These are phyloP conservation scores for Vanessa tameamea DNA, from an alignment of 1,140 invertebrate genomes.

Conservation along the genomic window DNA sequence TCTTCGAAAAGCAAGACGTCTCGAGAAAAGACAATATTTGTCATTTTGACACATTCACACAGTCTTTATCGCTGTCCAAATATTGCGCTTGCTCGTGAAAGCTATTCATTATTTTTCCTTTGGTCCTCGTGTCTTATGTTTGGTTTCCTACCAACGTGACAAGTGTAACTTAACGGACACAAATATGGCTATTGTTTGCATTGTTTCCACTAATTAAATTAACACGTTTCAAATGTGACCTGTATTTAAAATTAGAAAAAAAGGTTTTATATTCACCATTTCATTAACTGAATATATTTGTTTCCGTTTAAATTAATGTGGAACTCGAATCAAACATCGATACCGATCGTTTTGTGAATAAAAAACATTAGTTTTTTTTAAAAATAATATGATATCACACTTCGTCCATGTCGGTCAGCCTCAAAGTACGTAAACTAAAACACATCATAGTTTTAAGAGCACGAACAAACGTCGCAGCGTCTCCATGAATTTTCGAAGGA, in stretches of 20 bases:
- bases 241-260: not conserved
- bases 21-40: slow-evolving; percentile 72
- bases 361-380: not conserved
- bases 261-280: not conserved
- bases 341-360: not conserved
- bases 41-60: slow-evolving; percentile 80
- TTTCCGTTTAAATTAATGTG: no score
- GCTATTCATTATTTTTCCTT: slow-evolving; percentile 71
- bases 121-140: slow-evolving; percentile 60
- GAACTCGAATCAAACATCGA: not conserved
- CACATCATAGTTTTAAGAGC: slow-evolving; percentile 51
- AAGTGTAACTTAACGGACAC: slow-evolving; percentile 72
- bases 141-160: slow-evolving; percentile 75
- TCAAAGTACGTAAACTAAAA: slow-evolving; percentile 43
- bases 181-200: slow-evolving; percentile 64
- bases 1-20: slow-evolving; percentile 43
- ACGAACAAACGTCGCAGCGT: slow-evolving; percentile 46
- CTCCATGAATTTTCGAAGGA: slow-evolving; percentile 70
- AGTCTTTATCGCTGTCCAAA: slow-evolving; percentile 76
- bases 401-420: slow-evolving; percentile 21
- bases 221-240: slow-evolving; percentile 8
- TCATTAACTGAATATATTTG: no score
- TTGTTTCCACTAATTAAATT: slow-evolving; percentile 41
- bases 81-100: slow-evolving; percentile 76
- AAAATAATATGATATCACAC: not conserved